Percentiles rank a stretch among this genome's conserved stretches.
Evolutionary conservation across 2,113 vertebrate species (phyloP).

Genomic region (Athene noctua): DNA sequence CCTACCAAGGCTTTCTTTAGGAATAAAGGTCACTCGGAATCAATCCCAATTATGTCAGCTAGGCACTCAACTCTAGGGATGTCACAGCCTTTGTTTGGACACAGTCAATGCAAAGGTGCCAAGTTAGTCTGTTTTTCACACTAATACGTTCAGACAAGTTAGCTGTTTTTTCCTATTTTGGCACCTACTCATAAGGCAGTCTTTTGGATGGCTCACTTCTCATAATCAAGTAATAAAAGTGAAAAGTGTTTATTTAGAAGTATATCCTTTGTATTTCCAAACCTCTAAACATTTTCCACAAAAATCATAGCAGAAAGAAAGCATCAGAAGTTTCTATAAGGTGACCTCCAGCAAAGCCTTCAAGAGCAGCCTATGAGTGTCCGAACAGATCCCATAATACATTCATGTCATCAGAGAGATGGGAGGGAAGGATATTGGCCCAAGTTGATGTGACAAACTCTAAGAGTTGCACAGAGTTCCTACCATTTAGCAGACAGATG

Average conservation of each 20-base stretch:
- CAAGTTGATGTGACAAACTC: not conserved
- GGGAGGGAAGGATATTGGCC: not conserved
- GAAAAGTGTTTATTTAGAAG: not conserved
- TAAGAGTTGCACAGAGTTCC: not conserved
- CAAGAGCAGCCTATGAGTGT: not conserved
- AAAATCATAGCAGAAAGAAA: not conserved
- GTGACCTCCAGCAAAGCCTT: not conserved
- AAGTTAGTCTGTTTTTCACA: not conserved
- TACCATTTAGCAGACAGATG: not conserved
- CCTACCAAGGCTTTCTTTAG: not conserved
- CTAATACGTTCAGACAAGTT: not conserved
- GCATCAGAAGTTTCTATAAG: not conserved
- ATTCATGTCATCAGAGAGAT: not conserved
- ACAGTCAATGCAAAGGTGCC: not conserved
- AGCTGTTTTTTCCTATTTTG: not conserved
- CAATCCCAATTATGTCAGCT: not conserved
- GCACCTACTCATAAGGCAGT: not conserved
- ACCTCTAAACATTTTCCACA: not conserved
- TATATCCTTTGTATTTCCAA: not conserved
- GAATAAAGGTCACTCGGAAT: not conserved
- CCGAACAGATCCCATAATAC: not conserved
- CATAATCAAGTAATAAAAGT: not conserved
- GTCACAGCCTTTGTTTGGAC: not conserved
- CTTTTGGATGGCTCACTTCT: not conserved
- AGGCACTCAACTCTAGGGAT: not conserved